These are phyloP conservation scores for Heterodera schachtii DNA, from an alignment of 1,140 invertebrate species.

Conservation along the genomic window DNA sequence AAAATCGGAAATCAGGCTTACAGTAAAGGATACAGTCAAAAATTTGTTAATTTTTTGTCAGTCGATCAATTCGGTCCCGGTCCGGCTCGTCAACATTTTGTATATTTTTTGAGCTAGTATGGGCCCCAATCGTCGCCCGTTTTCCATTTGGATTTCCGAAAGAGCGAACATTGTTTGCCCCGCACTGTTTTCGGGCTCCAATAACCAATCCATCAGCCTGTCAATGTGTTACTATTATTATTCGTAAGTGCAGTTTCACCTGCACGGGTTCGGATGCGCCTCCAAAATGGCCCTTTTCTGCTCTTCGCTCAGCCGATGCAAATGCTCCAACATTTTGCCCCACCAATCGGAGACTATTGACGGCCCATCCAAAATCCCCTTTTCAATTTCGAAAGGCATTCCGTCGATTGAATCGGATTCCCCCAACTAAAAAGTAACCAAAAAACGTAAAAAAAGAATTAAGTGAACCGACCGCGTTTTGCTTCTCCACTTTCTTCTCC, in stretches of 20 bases:
- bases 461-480: background rate
- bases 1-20: too few relatives aligned
- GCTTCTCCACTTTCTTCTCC: conserved; percentile 51
- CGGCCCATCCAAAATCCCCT: conserved; percentile 51
- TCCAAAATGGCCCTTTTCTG: conserved; percentile 44
- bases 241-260: background rate
- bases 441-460: conserved; percentile 11
- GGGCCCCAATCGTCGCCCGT: conserved; percentile 45
- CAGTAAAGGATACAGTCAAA: too few relatives aligned
- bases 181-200: conserved; percentile 22
- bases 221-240: background rate
- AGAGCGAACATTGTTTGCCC: conserved; percentile 53
- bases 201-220: conserved; percentile 43
- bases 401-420: background rate
- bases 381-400: conserved; percentile 36
- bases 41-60: background rate
- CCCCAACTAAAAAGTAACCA: background rate
- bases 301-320: conserved; percentile 52
- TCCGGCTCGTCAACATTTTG: conserved; percentile 44
- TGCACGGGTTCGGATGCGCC: conserved; percentile 45
- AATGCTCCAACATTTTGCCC: conserved; percentile 46
- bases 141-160: conserved; percentile 36
- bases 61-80: conserved; percentile 51
- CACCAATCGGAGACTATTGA: conserved; percentile 48
- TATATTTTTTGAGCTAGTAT: conserved; percentile 53